phyloP scores from a whole-genome alignment of 2,888 invertebrate species.

The Nomada lathburiana region DNA sequence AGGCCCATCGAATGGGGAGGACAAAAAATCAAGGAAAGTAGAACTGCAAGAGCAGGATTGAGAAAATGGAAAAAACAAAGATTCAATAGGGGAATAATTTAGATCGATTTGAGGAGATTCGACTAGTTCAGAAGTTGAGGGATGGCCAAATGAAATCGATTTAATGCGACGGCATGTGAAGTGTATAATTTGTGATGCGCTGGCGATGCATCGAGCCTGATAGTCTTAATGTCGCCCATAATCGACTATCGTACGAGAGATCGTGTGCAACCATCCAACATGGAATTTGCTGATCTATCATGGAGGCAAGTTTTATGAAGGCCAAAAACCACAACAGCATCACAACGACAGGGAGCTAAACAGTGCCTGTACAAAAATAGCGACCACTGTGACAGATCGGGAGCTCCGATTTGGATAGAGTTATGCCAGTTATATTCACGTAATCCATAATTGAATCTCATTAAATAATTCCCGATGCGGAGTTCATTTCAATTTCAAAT shows the following conservation, averaged over 20 bases:
- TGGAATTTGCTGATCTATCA: constrained; percentile 22
- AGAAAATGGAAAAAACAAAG: neutral
- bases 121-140: neutral
- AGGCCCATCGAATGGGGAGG: no score
- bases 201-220: constrained; percentile 19
- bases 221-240: constrained; percentile 26
- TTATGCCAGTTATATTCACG: neutral
- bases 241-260: constrained; percentile 17
- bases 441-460: neutral
- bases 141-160: constrained; percentile 27
- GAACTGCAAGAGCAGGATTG: no score
- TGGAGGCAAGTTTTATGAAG: constrained; percentile 8
- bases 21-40: neutral
- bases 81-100: neutral
- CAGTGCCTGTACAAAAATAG: neutral
- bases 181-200: constrained; percentile 26
- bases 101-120: constrained; percentile 5
- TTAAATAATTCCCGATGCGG: neutral
- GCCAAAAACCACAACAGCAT: neutral
- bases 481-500: neutral
- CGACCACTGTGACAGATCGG: neutral
- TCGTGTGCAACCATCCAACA: constrained; percentile 12
- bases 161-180: neutral
- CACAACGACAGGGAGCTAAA: neutral
- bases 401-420: neutral